Evolutionary conservation across 1,140 invertebrate species (phyloP), one percentile per base, ranked within the genome.

Genomic region (Diorhabda elongata): DNA sequence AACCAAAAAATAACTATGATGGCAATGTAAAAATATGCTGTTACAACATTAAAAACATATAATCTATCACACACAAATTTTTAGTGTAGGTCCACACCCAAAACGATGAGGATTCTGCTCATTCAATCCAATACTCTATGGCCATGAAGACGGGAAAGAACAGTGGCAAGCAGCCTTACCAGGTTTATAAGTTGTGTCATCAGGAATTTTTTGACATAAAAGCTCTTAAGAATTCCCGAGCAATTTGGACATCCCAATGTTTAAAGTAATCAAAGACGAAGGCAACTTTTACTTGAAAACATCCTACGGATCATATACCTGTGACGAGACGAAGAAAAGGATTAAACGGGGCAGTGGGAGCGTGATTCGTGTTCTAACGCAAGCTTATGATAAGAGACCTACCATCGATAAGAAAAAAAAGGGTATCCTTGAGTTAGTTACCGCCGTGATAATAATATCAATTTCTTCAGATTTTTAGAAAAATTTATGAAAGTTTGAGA

Each of bases 81-180:
- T 26, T 26, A 26, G 26, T 26, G 26, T 1, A 26, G 26, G 1
- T 0, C 26, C 26, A 26, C 26, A 26, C 26, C 26, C 26, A 26
- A 26, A 26, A 26, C 26, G 80, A 81, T 62, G 78, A 73, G 0
- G 79, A 82, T 69, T 76, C 69, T 61, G 76, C 78, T 56, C 81
- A 82, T 67, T 77, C 76, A 5, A 58, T 78, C 0, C 75, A 58
- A 58, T 63, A 11, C 9, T 41, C 26, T 4, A 44, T 9, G 11
- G n/a, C 77, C 61, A 78, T 76, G 57, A 58, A 71, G 66, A 67
- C 69, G 6, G 70, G 75, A 63, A 77, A 77, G 62, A 57, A 79
- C 77, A 73, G 73, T 57, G 71, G 75, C 57, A 64, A 71, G 5
- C 76, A 26, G 26, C 26, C 69, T 57, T 71, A 72, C 42, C 75